phyloP scores from a whole-genome alignment of 2,113 vertebrate genomes.

The Rhinolophus sinicus region DNA sequence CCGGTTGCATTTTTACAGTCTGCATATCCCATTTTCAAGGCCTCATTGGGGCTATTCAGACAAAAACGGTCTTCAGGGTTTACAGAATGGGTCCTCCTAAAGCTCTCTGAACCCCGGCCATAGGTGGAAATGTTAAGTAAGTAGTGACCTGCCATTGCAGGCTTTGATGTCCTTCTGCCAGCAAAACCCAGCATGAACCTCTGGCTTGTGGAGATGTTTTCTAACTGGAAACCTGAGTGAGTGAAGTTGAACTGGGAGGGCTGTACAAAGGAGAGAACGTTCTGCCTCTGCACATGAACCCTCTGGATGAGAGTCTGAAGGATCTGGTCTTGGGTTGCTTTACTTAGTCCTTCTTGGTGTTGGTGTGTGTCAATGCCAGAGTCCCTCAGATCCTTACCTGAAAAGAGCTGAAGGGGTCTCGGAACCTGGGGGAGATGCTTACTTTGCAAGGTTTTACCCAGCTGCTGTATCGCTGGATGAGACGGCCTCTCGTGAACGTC shows the following conservation, averaged over 20 bases:
- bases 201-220: slow-evolving; percentile 84
- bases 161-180: slow-evolving; percentile 91
- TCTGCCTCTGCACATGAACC: slow-evolving; percentile 88
- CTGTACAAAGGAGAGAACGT: slow-evolving; percentile 78
- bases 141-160: slow-evolving; percentile 98
- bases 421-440: slow-evolving; percentile 83
- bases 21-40: slow-evolving; percentile 81
- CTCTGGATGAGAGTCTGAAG: slow-evolving; percentile 91
- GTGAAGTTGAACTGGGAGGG: slow-evolving; percentile 83
- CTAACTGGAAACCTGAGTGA: slow-evolving; percentile 83
- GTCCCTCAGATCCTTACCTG: slow-evolving; percentile 82
- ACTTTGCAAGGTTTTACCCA: slow-evolving; percentile 80
- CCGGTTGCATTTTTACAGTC: slow-evolving; percentile 78
- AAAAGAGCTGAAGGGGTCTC: slow-evolving; percentile 79
- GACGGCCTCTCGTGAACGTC: slow-evolving; percentile 72
- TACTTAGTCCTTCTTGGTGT: slow-evolving; percentile 89
- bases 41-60: slow-evolving; percentile 79
- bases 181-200: slow-evolving; percentile 90
- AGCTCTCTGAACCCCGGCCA: slow-evolving; percentile 92
- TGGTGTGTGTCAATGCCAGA: slow-evolving; percentile 61
- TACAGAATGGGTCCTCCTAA: slow-evolving; percentile 86
- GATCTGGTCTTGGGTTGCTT: slow-evolving; percentile 92
- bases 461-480: slow-evolving; percentile 51
- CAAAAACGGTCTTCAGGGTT: slow-evolving; percentile 73
- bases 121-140: slow-evolving; percentile 98